A percentile compares a stretch with the other conserved stretches of the same genome.
Conservation (phyloP, 1,140 invertebrate species). For the Acromyrmex echinatior region DNA sequence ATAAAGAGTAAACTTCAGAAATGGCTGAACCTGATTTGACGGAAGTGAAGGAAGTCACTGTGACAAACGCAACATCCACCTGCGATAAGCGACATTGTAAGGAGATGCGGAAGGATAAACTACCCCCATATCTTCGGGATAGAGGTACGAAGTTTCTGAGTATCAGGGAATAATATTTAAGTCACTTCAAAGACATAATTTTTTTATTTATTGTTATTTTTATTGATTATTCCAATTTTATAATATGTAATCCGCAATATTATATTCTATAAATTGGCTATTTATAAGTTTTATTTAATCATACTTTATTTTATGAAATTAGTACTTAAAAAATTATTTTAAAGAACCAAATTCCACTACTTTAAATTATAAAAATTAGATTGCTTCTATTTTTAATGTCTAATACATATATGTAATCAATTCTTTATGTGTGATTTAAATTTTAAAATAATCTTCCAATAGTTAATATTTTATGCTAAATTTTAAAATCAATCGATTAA, state of each 20-base stretch:
- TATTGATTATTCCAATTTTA: background rate
- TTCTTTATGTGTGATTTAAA: background rate
- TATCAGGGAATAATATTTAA: conserved; percentile 2
- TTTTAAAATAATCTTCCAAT: background rate
- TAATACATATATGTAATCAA: background rate
- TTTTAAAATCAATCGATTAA: background rate
- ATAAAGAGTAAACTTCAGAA: conserved; percentile 4
- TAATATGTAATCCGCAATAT: background rate
- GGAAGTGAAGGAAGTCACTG: conserved; percentile 38
- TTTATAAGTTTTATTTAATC: background rate
- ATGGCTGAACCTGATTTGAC: conserved; percentile 32
- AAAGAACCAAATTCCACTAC: background rate
- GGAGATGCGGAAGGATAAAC: conserved; percentile 74
- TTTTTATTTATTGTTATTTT: background rate
- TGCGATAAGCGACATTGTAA: conserved; percentile 66
- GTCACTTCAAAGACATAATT: background rate
- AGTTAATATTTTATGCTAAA: background rate
- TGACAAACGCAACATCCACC: background rate
- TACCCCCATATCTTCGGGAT: conserved; percentile 78
- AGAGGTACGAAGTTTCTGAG: conserved; percentile 74
- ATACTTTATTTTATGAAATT: background rate
- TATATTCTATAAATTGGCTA: background rate
- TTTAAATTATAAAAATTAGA: conserved; percentile 1
- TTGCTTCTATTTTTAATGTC: background rate
- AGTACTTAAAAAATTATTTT: background rate